phyloP scores from a whole-genome alignment of 1,140 invertebrate genomes.

The Oncopeltus fasciatus region DNA sequence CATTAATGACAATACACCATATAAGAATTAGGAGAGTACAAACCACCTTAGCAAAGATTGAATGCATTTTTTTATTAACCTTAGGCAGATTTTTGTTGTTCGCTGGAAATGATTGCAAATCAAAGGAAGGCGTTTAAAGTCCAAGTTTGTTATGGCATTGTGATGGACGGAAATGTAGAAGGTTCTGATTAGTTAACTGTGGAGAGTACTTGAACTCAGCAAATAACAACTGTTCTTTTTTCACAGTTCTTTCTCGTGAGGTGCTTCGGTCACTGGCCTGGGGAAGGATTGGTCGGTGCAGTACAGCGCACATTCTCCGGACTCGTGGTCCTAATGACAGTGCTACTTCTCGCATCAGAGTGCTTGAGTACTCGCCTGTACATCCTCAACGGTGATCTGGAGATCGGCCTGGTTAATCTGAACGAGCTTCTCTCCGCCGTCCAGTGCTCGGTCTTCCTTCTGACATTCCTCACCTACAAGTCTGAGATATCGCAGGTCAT shows the following conservation, averaged over 20 bases:
- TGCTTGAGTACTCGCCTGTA: neutral
- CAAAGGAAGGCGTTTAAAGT: too few relatives aligned
- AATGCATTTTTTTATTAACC: too few relatives aligned
- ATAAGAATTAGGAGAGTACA: too few relatives aligned
- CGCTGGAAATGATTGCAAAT: too few relatives aligned
- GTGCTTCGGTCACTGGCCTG: neutral
- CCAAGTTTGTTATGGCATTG: too few relatives aligned
- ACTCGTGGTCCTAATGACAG: constrained; percentile 6
- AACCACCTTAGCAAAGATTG: too few relatives aligned
- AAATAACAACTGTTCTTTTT: too few relatives aligned
- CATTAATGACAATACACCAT: too few relatives aligned
- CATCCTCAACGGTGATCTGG: neutral
- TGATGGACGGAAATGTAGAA: too few relatives aligned
- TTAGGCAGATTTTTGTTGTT: too few relatives aligned
- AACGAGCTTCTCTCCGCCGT: constrained; percentile 1
- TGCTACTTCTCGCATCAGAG: neutral
- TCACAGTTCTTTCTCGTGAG: neutral
- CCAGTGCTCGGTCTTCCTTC: neutral
- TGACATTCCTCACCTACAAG: neutral
- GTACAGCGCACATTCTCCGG: neutral
- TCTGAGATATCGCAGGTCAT: neutral
- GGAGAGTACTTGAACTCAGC: too few relatives aligned
- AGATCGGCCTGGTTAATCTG: neutral
- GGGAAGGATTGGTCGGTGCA: neutral
- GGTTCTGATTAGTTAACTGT: too few relatives aligned